A percentile compares a stretch with the other conserved stretches of the same genome.
phyloP scores from a whole-genome alignment of 2,113 vertebrate genomes.

The Nasalis larvatus region DNA sequence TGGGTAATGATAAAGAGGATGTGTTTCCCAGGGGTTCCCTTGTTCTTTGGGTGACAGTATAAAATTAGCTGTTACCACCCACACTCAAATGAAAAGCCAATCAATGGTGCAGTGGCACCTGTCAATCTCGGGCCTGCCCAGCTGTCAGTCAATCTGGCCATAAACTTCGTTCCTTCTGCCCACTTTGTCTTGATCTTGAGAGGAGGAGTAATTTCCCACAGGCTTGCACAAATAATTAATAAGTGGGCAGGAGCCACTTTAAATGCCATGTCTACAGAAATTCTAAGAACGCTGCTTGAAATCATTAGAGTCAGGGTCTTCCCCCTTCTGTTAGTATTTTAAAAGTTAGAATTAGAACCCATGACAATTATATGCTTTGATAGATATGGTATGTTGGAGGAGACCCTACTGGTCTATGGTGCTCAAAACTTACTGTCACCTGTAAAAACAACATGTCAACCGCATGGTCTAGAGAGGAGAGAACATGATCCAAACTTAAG shows the following conservation, averaged over 20 bases:
- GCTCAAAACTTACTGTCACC: neutral
- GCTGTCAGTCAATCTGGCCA: neutral
- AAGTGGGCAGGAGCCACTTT: neutral
- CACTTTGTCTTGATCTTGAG: neutral
- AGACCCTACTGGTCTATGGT: neutral
- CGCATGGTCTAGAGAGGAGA: neutral
- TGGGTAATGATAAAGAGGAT: neutral
- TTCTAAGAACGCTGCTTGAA: neutral
- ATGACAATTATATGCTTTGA: neutral
- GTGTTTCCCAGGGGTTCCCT: neutral
- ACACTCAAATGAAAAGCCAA: neutral
- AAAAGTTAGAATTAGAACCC: neutral
- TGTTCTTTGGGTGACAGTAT: neutral
- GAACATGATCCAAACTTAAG: neutral
- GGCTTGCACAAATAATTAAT: neutral
- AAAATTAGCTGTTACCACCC: neutral
- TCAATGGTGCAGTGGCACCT: neutral
- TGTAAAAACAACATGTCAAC: neutral
- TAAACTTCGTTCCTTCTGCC: neutral
- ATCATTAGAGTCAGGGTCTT: neutral
- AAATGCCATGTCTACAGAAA: neutral
- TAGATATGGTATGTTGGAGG: neutral
- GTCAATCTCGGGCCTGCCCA: neutral
- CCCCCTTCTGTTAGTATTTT: neutral
- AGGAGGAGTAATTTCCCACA: neutral